Percentiles rank a stretch among this genome's conserved stretches.
These are phyloP conservation scores for Tupaia chinensis DNA, from an alignment of 2,113 vertebrate species.

Conservation along the genomic window DNA sequence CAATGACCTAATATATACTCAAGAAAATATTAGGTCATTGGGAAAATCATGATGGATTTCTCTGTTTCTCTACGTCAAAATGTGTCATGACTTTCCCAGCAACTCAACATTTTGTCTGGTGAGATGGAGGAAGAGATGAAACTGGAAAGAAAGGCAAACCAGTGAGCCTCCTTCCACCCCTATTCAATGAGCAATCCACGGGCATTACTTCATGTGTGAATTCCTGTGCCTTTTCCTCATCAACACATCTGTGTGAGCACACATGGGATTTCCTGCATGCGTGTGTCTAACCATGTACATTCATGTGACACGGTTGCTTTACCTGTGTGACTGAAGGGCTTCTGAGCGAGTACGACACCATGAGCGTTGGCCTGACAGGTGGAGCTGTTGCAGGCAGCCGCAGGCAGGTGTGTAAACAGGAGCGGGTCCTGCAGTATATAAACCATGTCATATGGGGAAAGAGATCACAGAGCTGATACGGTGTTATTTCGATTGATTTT, in stretches of 20 bases:
- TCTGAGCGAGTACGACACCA: background rate
- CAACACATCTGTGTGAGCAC: background rate
- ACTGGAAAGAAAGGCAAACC: background rate
- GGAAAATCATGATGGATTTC: no score
- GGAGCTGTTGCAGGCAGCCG: rapidly evolving
- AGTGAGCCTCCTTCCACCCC: background rate
- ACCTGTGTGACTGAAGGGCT: background rate
- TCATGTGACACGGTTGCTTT: background rate
- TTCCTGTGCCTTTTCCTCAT: background rate
- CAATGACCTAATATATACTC: no score
- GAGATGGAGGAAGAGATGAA: background rate
- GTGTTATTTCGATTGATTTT: conserved; percentile 88
- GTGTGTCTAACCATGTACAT: background rate
- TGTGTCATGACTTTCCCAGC: no score
- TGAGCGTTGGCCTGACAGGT: background rate
- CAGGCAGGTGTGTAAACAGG: conserved; percentile 45
- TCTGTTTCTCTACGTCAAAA: no score
- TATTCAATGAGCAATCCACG: background rate
- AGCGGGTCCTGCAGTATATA: conserved; percentile 76
- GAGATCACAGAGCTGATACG: conserved; percentile 84
- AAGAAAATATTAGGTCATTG: no score
- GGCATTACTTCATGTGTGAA: background rate
- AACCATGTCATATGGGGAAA: conserved; percentile 66
- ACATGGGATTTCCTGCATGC: rapidly evolving
- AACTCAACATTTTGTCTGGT: background rate